A percentile compares a stretch with the other conserved stretches of the same genome.
Evolutionary conservation across 2,113 vertebrate genomes (phyloP).

Genomic region (Saimiri boliviensis): DNA sequence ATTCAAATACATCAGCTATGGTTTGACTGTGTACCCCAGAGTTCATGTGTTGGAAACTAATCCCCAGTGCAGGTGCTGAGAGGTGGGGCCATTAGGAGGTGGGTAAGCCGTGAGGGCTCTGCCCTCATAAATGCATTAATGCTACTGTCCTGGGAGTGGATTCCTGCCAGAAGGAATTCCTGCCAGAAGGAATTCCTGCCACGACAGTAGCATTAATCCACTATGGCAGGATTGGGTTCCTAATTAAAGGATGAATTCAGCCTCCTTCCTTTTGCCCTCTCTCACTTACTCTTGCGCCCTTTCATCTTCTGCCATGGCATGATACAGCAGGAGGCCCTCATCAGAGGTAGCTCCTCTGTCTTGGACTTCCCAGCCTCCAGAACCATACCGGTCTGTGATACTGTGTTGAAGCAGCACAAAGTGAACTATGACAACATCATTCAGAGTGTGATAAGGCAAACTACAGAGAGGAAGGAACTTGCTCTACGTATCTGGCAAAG

Average conservation of each 20-base stretch:
- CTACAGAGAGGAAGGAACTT: neutral
- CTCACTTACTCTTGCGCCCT: neutral
- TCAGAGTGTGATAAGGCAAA: neutral
- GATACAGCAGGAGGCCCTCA: neutral
- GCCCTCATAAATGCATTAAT: no score
- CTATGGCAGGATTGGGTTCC: neutral
- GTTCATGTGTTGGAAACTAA: neutral
- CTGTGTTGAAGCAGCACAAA: neutral
- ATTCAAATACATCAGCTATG: neutral
- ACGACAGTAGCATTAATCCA: no score
- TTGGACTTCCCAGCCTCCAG: neutral
- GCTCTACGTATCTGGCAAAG: neutral
- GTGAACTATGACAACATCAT: neutral
- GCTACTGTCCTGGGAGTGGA: no score
- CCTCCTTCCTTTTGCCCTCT: neutral
- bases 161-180: no score
- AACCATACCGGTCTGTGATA: neutral
- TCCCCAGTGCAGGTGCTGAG: neutral
- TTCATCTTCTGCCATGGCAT: neutral
- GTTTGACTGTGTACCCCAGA: neutral
- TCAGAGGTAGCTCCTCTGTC: neutral
- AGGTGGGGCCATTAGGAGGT: neutral
- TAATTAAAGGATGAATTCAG: fast-evolving
- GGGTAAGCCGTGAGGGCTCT: neutral
- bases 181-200: no score